phyloP scores from a whole-genome alignment of 2,888 invertebrate species.

The Hetaerina titia region DNA sequence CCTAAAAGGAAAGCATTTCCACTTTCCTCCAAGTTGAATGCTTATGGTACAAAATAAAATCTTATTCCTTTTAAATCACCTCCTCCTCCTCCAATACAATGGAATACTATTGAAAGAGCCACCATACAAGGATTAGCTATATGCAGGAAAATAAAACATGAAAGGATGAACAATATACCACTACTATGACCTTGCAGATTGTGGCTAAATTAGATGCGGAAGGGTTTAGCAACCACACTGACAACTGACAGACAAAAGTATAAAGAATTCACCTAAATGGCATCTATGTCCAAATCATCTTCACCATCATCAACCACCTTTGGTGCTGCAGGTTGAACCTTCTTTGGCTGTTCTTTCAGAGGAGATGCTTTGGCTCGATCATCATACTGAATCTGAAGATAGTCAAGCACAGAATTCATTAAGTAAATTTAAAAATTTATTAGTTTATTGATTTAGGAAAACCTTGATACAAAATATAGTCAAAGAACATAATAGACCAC shows the following conservation, averaged over 20 bases:
- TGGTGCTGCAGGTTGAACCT: slow-evolving; percentile 77
- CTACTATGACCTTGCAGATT: slow-evolving; percentile 58
- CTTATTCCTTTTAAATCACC: slow-evolving; percentile 63
- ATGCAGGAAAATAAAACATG: slow-evolving; percentile 65
- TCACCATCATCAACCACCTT: slow-evolving; percentile 85
- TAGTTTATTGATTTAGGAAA: too few relatives aligned
- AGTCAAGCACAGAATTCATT: slow-evolving; percentile 68
- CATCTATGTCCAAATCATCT: slow-evolving; percentile 94
- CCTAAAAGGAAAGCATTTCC: slow-evolving; percentile 47
- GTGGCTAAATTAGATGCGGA: slow-evolving; percentile 65
- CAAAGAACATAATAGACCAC: too few relatives aligned
- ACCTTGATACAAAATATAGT: too few relatives aligned
- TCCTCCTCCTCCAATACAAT: slow-evolving; percentile 67
- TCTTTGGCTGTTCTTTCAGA: slow-evolving; percentile 82
- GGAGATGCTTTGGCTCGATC: slow-evolving; percentile 90
- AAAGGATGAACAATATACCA: slow-evolving; percentile 67
- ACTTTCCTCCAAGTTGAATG: slow-evolving; percentile 56
- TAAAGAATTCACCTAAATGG: slow-evolving; percentile 82
- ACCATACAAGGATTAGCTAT: slow-evolving; percentile 63
- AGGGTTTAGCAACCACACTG: slow-evolving; percentile 66
- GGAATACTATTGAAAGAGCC: slow-evolving; percentile 67
- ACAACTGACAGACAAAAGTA: slow-evolving; percentile 64
- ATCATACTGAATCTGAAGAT: slow-evolving; percentile 89
- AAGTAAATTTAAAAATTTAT: not conserved
- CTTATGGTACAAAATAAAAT: slow-evolving; percentile 66